Percentiles rank a stretch among this genome's conserved stretches.
Evolutionary conservation across 2,113 vertebrate genomes (phyloP).

Genomic region (Marcusenius ussheri): DNA sequence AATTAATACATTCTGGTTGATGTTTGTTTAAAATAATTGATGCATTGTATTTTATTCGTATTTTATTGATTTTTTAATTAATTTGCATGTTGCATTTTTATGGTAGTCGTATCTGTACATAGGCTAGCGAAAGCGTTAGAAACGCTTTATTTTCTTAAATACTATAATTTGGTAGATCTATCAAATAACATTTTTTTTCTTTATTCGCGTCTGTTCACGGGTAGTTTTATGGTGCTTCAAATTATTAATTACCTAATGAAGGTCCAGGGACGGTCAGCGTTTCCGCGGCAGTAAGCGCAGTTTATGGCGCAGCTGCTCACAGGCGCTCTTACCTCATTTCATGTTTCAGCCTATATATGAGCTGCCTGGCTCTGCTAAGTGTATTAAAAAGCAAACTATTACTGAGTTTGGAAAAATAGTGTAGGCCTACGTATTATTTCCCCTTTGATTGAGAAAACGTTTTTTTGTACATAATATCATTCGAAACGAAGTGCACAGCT

Average conservation of each 20-base stretch:
- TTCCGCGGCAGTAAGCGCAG: neutral
- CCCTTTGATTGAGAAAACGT: neutral
- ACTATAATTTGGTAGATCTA: neutral
- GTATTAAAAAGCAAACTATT: neutral
- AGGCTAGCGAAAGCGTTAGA: neutral
- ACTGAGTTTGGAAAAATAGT: neutral
- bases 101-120: neutral
- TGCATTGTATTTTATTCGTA: neutral
- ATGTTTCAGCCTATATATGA: neutral
- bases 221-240: neutral
- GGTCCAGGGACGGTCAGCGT: neutral
- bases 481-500: neutral
- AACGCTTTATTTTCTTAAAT: neutral
- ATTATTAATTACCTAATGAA: neutral
- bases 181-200: neutral
- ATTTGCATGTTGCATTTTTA: no score
- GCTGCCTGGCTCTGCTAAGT: neutral
- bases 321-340: neutral
- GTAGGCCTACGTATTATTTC: neutral
- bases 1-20: neutral
- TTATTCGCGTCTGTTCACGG: neutral
- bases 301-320: neutral
- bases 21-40: neutral
- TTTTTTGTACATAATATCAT: neutral
- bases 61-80: neutral